A percentile compares a stretch with the other conserved stretches of the same genome.
Evolutionary conservation across 1,140 invertebrate genomes (phyloP).

Genomic region (Amyelois transitella): DNA sequence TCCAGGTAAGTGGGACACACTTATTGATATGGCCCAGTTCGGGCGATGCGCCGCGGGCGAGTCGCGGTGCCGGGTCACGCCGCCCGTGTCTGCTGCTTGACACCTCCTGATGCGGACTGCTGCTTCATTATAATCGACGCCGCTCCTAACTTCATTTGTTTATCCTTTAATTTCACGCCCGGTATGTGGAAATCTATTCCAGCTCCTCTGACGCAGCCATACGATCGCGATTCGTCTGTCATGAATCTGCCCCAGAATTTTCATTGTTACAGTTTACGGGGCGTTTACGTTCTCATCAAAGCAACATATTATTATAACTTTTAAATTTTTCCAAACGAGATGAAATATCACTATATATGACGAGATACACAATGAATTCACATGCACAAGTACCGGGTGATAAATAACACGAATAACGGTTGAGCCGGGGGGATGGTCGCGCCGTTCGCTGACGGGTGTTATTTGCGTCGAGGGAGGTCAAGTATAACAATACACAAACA

Average conservation of each 20-base stretch:
- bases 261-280: conserved; percentile 36
- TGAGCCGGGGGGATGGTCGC: not conserved
- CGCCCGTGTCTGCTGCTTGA: conserved; percentile 59
- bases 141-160: conserved; percentile 67
- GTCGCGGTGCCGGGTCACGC: conserved; percentile 50
- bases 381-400: not conserved
- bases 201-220: conserved; percentile 58
- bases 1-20: conserved; percentile 58
- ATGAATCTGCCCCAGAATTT: conserved; percentile 39
- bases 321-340: conserved; percentile 3
- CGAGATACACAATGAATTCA: not conserved
- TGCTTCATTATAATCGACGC: conserved; percentile 63
- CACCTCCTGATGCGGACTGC: conserved; percentile 62
- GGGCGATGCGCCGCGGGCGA: conserved; percentile 46
- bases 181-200: conserved; percentile 63
- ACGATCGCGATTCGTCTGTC: conserved; percentile 56
- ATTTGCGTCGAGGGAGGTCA: conserved; percentile 37
- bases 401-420: not conserved
- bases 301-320: conserved; percentile 10
- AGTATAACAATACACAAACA: conserved; percentile 51
- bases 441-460: conserved; percentile 23
- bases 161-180: conserved; percentile 71
- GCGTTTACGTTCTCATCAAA: conserved; percentile 22
- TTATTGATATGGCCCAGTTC: conserved; percentile 68
- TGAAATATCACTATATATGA: not conserved